phyloP scores from a whole-genome alignment of 2,888 invertebrate species.

The Mycogona germanica region DNA sequence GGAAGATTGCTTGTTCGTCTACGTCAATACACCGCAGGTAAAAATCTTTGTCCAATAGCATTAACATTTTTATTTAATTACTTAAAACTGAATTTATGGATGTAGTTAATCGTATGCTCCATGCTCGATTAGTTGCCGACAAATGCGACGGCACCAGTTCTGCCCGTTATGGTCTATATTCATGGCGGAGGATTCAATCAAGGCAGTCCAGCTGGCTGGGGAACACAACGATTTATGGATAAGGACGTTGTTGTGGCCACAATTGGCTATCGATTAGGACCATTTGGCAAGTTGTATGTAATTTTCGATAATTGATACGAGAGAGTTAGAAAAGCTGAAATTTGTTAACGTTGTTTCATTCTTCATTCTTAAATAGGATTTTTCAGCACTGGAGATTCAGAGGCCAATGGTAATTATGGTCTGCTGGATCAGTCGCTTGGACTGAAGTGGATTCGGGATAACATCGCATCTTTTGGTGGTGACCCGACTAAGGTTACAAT shows the following conservation, averaged over 20 bases:
- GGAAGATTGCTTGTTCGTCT: too few relatives aligned
- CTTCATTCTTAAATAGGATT: too few relatives aligned
- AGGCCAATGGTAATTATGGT: not conserved
- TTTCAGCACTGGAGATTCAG: not conserved
- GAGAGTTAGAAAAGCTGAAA: not conserved
- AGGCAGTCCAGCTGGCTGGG: too few relatives aligned
- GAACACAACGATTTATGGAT: conserved; percentile 3
- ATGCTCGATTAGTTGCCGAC: not conserved
- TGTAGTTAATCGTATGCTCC: too few relatives aligned
- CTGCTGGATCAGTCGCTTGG: not conserved
- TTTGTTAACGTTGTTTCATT: too few relatives aligned
- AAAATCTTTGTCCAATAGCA: too few relatives aligned
- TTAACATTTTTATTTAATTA: too few relatives aligned
- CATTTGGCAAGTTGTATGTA: conserved; percentile 5
- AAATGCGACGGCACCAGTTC: not conserved
- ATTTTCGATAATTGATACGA: not conserved
- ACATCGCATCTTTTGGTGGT: not conserved
- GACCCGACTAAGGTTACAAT: not conserved
- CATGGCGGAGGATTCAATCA: not conserved
- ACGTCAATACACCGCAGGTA: too few relatives aligned
- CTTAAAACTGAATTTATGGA: not conserved
- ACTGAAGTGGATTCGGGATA: not conserved
- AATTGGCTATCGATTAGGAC: conserved; percentile 4
- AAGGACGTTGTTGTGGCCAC: conserved; percentile 1
- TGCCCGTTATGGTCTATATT: not conserved